These are phyloP conservation scores for Caenorhabditis macrosperma DNA, from an alignment of 2,888 invertebrate species.

Conservation along the genomic window DNA sequence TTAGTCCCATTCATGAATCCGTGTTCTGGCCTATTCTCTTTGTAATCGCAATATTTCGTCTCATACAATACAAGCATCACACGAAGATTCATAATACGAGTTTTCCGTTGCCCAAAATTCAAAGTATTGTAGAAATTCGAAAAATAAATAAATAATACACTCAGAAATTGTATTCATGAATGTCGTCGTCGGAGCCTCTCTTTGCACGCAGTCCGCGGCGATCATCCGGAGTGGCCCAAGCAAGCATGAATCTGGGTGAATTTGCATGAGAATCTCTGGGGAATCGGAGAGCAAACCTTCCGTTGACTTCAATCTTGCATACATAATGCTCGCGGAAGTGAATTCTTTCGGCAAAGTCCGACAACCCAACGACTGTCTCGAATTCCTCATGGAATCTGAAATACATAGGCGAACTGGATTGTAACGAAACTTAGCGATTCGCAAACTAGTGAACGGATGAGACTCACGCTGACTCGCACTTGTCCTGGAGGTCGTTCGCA, in stretches of 20 bases:
- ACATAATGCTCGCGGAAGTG: constrained; percentile 59
- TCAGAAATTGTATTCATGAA: constrained; percentile 55
- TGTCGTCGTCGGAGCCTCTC: constrained; percentile 25
- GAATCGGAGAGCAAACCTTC: constrained; percentile 36
- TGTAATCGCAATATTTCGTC: background rate
- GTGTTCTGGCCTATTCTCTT: background rate
- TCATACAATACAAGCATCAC: background rate
- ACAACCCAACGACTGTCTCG: constrained; percentile 55
- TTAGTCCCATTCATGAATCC: background rate
- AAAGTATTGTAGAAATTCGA: background rate
- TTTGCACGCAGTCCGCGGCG: constrained; percentile 10
- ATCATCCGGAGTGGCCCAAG: constrained; percentile 53
- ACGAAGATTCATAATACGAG: background rate
- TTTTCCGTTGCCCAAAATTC: background rate
- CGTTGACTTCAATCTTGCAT: constrained; percentile 61
- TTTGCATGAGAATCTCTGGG: background rate
- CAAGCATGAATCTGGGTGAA: constrained; percentile 46
- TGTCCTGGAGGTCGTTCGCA: constrained; percentile 55
- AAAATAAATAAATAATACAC: constrained; percentile 10
- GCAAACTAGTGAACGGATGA: background rate
- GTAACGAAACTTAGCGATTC: background rate
- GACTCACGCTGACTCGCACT: constrained; percentile 35
- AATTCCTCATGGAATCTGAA: constrained; percentile 54
- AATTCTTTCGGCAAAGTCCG: constrained; percentile 56
- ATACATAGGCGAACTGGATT: background rate